Evolutionary conservation across 1,140 invertebrate species (phyloP).

Genomic region (Heliothis subflexa): DNA sequence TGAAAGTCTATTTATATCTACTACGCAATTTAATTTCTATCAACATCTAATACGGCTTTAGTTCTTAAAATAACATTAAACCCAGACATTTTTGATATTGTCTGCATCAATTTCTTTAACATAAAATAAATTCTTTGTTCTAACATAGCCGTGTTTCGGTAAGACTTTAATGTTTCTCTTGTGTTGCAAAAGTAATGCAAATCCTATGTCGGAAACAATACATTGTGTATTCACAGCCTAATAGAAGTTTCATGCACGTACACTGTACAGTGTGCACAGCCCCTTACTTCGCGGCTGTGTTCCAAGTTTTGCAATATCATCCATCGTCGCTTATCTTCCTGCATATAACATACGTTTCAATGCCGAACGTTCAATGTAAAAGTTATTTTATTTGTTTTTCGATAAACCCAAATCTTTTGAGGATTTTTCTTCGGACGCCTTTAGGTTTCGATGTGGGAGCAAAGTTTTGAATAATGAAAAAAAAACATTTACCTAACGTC

Average conservation of each 20-base stretch:
- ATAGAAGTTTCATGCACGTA: constrained; percentile 29
- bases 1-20: too few relatives aligned
- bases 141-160: neutral
- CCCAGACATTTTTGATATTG: too few relatives aligned
- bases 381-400: constrained; percentile 22
- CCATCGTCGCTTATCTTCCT: constrained; percentile 22
- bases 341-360: constrained; percentile 26
- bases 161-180: neutral
- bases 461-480: neutral
- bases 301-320: constrained; percentile 43
- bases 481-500: too few relatives aligned
- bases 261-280: neutral
- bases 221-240: constrained; percentile 1
- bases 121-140: too few relatives aligned
- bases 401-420: neutral
- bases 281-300: constrained; percentile 5
- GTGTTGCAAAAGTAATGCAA: neutral
- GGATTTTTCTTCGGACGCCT: constrained; percentile 7
- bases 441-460: constrained; percentile 4
- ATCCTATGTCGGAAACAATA: neutral
- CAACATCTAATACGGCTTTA: too few relatives aligned
- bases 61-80: too few relatives aligned
- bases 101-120: too few relatives aligned
- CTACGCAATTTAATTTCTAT: too few relatives aligned
- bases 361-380: constrained; percentile 33